Conservation (phyloP, 2,113 vertebrate species). For the Otolemur garnettii region DNA sequence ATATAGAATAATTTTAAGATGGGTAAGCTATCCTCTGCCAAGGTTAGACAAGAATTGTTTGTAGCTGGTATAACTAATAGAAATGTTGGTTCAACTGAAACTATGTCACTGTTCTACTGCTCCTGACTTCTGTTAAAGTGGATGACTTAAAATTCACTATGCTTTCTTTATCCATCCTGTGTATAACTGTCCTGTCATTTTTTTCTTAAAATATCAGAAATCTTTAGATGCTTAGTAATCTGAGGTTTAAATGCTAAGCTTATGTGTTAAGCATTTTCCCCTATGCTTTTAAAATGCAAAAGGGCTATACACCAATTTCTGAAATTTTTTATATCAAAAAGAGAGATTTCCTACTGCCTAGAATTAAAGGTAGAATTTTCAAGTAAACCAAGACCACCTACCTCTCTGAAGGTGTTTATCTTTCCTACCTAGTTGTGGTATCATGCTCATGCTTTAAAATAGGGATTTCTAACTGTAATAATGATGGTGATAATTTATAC, state of each 20-base stretch:
- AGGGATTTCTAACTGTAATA: neutral
- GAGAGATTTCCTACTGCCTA: neutral
- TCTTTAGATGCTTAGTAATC: conserved; percentile 16
- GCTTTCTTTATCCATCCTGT: neutral
- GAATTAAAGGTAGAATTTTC: conserved; percentile 51
- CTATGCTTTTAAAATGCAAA: conserved; percentile 64
- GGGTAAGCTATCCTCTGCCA: neutral
- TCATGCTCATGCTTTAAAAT: neutral
- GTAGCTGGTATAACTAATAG: neutral
- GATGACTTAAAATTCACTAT: neutral
- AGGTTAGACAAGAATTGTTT: neutral
- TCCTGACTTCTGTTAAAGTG: neutral
- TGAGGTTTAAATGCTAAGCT: conserved; percentile 41
- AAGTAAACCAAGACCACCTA: neutral
- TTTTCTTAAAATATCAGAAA: conserved; percentile 1
- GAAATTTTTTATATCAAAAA: neutral
- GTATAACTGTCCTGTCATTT: neutral
- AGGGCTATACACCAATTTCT: conserved; percentile 23
- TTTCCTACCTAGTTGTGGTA: neutral
- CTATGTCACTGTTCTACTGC: neutral
- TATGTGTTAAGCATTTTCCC: conserved; percentile 35
- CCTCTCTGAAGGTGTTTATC: neutral
- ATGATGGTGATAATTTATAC: neutral
- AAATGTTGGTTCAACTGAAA: neutral
- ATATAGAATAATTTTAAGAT: neutral